Evolutionary conservation across 1,140 invertebrate species (phyloP).

Genomic region (Holcopasites calliopsidis): DNA sequence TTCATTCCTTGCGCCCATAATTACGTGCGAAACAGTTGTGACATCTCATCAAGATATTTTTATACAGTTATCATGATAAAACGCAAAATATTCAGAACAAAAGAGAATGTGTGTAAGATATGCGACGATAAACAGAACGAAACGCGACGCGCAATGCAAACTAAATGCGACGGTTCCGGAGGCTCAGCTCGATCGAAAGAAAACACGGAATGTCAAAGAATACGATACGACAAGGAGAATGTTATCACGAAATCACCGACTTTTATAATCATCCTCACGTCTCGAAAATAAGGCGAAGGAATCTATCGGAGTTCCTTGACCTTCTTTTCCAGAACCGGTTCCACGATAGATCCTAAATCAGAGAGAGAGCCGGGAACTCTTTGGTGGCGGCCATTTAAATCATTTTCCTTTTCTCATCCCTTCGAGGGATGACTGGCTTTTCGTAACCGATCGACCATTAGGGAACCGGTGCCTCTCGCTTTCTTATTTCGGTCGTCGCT

Average conservation of each 20-base stretch:
- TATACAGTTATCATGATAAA: background rate
- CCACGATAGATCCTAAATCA: background rate
- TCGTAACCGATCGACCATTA: background rate
- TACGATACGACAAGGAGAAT: no score
- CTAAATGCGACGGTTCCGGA: background rate
- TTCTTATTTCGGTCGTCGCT: background rate
- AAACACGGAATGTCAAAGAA: background rate
- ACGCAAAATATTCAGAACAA: no score
- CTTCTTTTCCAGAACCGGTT: constrained; percentile 20
- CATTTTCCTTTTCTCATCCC: background rate
- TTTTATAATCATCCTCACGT: background rate
- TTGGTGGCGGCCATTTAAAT: constrained; percentile 16
- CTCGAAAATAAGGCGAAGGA: background rate
- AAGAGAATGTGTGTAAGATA: background rate
- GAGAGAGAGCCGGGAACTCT: no score
- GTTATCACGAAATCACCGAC: background rate
- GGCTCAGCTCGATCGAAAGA: background rate
- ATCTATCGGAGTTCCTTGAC: constrained; percentile 22
- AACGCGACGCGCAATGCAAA: background rate
- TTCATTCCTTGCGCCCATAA: no score
- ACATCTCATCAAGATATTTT: background rate
- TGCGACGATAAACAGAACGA: background rate
- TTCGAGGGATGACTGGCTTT: background rate
- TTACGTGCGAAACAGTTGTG: background rate
- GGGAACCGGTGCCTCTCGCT: no score